Conservation (phyloP, 2,797 vertebrate genomes). For the Helostoma temminkii region DNA sequence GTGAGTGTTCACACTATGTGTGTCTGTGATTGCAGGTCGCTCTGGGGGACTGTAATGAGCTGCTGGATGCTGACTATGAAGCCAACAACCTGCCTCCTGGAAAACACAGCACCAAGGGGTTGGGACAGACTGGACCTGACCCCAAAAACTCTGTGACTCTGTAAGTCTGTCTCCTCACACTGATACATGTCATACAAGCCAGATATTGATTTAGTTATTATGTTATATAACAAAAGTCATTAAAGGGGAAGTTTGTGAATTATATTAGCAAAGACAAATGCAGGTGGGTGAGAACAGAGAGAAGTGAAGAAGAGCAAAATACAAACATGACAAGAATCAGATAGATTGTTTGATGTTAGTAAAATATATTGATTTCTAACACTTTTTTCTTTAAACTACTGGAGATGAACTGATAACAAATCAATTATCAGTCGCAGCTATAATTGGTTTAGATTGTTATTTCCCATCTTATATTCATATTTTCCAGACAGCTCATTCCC, state of each 20-base stretch:
- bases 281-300: not conserved
- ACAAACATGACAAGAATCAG: too few species aligned
- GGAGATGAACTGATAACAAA: too few species aligned
- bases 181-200: conserved; percentile 14
- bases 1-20: not conserved
- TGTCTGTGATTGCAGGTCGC: conserved; percentile 85
- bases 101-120: conserved; percentile 92
- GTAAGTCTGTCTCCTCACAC: conserved; percentile 78
- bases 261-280: not conserved
- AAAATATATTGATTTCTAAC: too few species aligned
- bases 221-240: conserved; percentile 28
- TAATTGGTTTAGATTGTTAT: too few species aligned
- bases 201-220: not conserved
- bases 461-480: too few species aligned
- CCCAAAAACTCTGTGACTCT: conserved; percentile 78
- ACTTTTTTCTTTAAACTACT: too few species aligned
- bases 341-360: too few species aligned
- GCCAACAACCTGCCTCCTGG: conserved; percentile 84
- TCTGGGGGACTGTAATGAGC: conserved; percentile 89
- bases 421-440: too few species aligned
- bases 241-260: not conserved
- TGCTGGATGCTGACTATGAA: conserved; percentile 86
- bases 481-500: too few species aligned
- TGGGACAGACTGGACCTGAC: conserved; percentile 88
- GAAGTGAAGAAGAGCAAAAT: not conserved